Conservation (phyloP, 2,888 invertebrate genomes). For the Pherbina coryleti region DNA sequence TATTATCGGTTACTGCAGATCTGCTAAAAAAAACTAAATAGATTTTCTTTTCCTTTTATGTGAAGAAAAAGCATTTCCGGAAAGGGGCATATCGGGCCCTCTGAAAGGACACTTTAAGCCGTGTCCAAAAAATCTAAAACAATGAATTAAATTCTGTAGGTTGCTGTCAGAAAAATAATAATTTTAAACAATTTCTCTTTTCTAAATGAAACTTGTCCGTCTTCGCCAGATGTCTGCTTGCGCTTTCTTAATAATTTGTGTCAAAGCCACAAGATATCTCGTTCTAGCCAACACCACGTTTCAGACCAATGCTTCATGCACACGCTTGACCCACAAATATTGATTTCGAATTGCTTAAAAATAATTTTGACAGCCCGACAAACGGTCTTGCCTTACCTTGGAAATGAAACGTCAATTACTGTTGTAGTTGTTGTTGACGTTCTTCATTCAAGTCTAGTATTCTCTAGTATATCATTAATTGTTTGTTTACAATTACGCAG, state of each 20-base stretch:
- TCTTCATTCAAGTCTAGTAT: neutral
- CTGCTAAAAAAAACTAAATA: slow-evolving; percentile 26
- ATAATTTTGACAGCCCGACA: slow-evolving; percentile 8
- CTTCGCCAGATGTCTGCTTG: neutral
- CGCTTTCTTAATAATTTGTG: slow-evolving; percentile 5
- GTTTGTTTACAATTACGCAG: slow-evolving; percentile 19
- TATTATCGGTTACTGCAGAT: slow-evolving; percentile 19
- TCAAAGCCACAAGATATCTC: slow-evolving; percentile 17
- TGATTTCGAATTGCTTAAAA: slow-evolving; percentile 22
- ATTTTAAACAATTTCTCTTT: neutral
- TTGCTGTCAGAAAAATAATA: neutral
- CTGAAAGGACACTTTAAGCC: too few relatives aligned
- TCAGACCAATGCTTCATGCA: neutral
- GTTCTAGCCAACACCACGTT: neutral
- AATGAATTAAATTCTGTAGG: too few relatives aligned
- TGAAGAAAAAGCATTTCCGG: too few relatives aligned
- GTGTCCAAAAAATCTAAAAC: too few relatives aligned
- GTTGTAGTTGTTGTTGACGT: slow-evolving; percentile 1
- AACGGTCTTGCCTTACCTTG: neutral
- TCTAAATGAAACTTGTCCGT: neutral
- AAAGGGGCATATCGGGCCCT: too few relatives aligned
- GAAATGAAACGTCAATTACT: slow-evolving; percentile 1
- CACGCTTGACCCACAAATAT: slow-evolving; percentile 28
- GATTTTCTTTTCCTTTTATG: neutral
- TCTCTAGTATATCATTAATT: neutral